A percentile compares a stretch with the other conserved stretches of the same genome.
phyloP scores from a whole-genome alignment of 2,888 invertebrate genomes.

The Iselma pallidipennis region DNA sequence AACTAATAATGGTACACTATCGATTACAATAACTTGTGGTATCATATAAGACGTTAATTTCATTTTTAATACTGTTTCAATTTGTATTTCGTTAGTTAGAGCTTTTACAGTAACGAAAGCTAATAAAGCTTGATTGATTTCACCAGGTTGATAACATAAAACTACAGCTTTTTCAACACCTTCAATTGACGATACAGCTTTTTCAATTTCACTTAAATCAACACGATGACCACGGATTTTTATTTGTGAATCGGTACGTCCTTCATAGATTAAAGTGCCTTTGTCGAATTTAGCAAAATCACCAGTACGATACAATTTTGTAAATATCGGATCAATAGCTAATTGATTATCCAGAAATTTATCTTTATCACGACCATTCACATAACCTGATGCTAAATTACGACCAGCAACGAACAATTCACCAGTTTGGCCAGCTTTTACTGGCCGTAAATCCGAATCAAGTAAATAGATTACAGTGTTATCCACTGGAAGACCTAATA shows the following conservation, averaged over 20 bases:
- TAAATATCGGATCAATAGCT: constrained; percentile 67
- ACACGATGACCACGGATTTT: constrained; percentile 88
- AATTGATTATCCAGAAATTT: constrained; percentile 78
- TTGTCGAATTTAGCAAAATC: constrained; percentile 78
- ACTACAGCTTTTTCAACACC: constrained; percentile 78
- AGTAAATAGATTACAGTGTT: constrained; percentile 82
- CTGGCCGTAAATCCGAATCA: constrained; percentile 73
- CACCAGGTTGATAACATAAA: constrained; percentile 77
- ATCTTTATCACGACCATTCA: constrained; percentile 72
- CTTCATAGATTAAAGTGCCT: constrained; percentile 72
- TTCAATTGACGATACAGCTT: constrained; percentile 65
- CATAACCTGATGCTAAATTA: constrained; percentile 81
- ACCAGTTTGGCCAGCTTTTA: constrained; percentile 74
- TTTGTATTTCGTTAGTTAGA: constrained; percentile 59
- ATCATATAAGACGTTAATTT: constrained; percentile 77
- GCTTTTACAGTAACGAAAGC: constrained; percentile 64
- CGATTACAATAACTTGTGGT: constrained; percentile 74
- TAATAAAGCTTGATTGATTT: constrained; percentile 71
- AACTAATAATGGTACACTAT: constrained; percentile 76
- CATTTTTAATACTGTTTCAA: constrained; percentile 67
- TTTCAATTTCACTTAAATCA: constrained; percentile 82
- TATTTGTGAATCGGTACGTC: constrained; percentile 81
- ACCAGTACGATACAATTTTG: constrained; percentile 79
- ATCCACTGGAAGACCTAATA: constrained; percentile 77
- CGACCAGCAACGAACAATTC: constrained; percentile 81